Evolutionary conservation across 1,140 invertebrate genomes (phyloP).

Genomic region (Pogonus chalceus): DNA sequence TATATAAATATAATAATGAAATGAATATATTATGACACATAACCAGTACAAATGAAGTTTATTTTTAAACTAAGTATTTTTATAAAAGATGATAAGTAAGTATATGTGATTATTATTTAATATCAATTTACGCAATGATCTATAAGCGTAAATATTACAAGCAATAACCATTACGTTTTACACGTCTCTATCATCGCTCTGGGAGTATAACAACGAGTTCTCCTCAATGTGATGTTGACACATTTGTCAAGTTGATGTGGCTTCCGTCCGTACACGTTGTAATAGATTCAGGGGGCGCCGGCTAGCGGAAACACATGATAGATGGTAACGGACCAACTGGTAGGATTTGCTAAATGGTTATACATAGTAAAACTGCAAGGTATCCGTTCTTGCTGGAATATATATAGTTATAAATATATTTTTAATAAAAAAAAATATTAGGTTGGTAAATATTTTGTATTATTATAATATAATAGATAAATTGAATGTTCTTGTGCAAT

Average conservation of each 20-base stretch:
- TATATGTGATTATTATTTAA: too few species aligned
- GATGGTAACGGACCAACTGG: neutral
- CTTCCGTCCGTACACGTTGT: neutral
- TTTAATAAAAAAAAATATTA: neutral
- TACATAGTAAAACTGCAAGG: neutral
- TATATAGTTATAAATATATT: neutral
- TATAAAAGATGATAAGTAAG: too few species aligned
- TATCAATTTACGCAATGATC: too few species aligned
- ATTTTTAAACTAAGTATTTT: too few species aligned
- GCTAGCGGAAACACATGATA: neutral
- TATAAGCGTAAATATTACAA: too few species aligned
- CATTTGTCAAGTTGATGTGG: conserved; percentile 4
- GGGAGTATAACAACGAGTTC: neutral
- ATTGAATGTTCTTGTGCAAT: too few species aligned
- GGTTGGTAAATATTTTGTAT: neutral
- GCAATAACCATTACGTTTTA: too few species aligned
- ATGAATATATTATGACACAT: too few species aligned
- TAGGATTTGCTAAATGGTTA: neutral
- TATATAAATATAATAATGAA: too few species aligned
- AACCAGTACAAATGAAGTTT: too few species aligned
- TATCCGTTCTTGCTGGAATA: too few species aligned
- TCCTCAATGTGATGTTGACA: neutral
- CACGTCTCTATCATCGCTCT: neutral
- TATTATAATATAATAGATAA: too few species aligned
- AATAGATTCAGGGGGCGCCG: neutral